Evolutionary conservation across 2,888 invertebrate genomes (phyloP), one percentile per base, ranked within the genome.

Genomic region (Drosophila emarginata): DNA sequence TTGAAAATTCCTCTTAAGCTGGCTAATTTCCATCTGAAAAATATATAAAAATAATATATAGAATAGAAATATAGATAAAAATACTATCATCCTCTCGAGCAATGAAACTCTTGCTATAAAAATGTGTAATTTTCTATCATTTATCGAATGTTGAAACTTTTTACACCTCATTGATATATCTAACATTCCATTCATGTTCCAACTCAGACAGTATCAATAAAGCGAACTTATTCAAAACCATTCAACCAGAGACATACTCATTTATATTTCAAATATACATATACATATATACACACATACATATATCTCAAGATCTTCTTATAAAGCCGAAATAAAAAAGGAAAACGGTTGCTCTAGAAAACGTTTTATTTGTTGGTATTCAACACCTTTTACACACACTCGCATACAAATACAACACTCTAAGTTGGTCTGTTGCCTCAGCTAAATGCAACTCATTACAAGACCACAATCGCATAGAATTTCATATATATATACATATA

Each of bases 381-480:
- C 18, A 54, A 18, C 12, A 36, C 45, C 45, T 45, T 45, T 21
- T 11, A 21, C 45, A 45, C 28, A 52, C 52, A 52, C 52, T 23
- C 26, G 14, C 52, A 52, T n/a, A 26, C 26, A 52, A 23, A 52
- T 23, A 52, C 26, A 52, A 23, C 45, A 45, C 45, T 45, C 21
- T 11, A 45, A 45, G 45, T 45, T 45, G 45, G 45, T 7, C 36
- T 40, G 21, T 57, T 53, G 36, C 56, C 57, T 45, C 9, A 11
- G 78, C 81, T 82, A 82, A 82, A 87, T 82, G 85, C 77, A 68
- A 71, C 87, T 82, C 82, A 87, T 82, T 82, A 84, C 74, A 67
- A 71, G 67, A 79, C 66, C 72, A 78, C 72, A 76, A 57, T 68
- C 56, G 64, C 52, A 66, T 60, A 66, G 61, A 61, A 67, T 67